A percentile compares a stretch with the other conserved stretches of the same genome.
These are phyloP conservation scores for Petaurus breviceps DNA, from an alignment of 2,113 vertebrate genomes.

Conservation along the genomic window DNA sequence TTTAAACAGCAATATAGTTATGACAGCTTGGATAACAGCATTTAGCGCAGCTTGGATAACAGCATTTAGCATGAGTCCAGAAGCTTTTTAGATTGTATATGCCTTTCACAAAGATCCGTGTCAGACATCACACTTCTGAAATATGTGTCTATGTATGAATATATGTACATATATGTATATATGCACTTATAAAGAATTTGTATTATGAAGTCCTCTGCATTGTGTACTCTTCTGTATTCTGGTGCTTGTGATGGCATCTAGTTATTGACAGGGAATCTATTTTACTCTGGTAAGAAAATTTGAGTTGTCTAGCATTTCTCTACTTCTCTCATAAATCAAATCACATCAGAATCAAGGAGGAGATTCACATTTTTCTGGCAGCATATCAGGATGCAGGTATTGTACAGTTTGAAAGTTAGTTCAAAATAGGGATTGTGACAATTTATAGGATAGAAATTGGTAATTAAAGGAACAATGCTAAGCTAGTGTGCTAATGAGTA, in stretches of 20 bases:
- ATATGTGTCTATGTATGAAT: conserved; percentile 25
- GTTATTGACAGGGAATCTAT: conserved; percentile 44
- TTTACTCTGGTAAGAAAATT: conserved; percentile 52
- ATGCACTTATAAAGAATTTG: neutral
- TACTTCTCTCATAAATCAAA: conserved; percentile 17
- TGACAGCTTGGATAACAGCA: conserved; percentile 84
- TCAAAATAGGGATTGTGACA: conserved; percentile 56
- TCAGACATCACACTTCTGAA: conserved; percentile 80
- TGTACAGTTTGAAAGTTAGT: conserved; percentile 43
- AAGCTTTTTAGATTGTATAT: conserved; percentile 82
- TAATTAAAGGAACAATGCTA: conserved; percentile 67
- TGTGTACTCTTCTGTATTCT: conserved; percentile 69
- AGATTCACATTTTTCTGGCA: conserved; percentile 1
- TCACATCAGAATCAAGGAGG: conserved; percentile 30
- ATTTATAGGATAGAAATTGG: conserved; percentile 51
- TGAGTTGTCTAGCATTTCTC: neutral
- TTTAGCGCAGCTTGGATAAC: conserved; percentile 84
- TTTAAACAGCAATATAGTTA: conserved; percentile 84
- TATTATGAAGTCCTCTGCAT: neutral
- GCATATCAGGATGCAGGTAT: conserved; percentile 27
- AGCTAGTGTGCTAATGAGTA: conserved; percentile 71
- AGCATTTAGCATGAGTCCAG: conserved; percentile 81
- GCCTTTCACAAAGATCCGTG: conserved; percentile 81
- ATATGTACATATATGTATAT: neutral
- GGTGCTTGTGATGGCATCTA: conserved; percentile 69